Evolutionary conservation across 2,888 invertebrate genomes (phyloP), one percentile per base, ranked within the genome.

Genomic region (Nebria salina): DNA sequence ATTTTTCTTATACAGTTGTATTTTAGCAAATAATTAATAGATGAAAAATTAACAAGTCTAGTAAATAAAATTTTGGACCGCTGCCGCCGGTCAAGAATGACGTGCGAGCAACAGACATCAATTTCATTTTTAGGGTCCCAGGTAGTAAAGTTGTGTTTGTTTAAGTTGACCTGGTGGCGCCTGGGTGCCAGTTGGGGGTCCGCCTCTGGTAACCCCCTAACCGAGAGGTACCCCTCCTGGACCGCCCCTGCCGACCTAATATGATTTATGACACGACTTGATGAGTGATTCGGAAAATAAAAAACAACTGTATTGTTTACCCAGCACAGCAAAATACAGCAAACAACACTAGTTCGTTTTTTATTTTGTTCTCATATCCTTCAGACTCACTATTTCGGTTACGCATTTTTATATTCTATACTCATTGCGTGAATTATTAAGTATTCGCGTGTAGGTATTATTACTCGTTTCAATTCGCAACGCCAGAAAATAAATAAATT

Each of bases 121-220:
- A 54, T 54, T 54, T 54, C 54, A 7, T 8, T 54, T 54, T 54
- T 11, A 13, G 54, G 54, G 2, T 54, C 34, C 34, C 54, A 54
- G 54, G 54, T 54, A 70, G 70, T 25, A 26, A 70, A 20, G 70
- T 70, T 70, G 13, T 68, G 43, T 73, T 73, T 73, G 73, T 42
- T 73, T 73, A 73, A 43, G 41, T 26, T 34, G 20, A 34, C n/a
- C 72, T 34, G 66, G 77, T 78, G 78, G 78, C 78, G 78, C 78
- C 78, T 65, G 78, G n/a, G 15, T 54, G 74, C 65, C 78, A 73
- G 73, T 73, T 70, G 78, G 78, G 65, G 73, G 70, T 42, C 78
- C 41, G n/a, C 65, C 65, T 20, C 65, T 42, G 65, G 72, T 20
- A n/a, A 4, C 73, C 73, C 34, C 72, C 13, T 66, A 25, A n/a